Evolutionary conservation across 1,140 invertebrate species (phyloP).

Genomic region (Bombus ignitus): DNA sequence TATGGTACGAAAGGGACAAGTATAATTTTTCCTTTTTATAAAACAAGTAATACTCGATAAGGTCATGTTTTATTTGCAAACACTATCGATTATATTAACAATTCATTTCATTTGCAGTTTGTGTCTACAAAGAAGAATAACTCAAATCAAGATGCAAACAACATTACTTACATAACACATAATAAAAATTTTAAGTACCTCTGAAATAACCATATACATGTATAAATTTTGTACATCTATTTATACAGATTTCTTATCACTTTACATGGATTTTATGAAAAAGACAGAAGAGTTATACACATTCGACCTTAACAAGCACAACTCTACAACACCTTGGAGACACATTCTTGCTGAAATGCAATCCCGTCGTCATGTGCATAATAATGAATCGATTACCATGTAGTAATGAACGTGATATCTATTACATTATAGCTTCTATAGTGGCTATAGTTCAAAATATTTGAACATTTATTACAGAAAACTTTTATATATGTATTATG

Average conservation of each 20-base stretch:
- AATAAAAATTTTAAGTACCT: too few relatives aligned
- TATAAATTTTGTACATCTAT: too few relatives aligned
- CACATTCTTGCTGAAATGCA: conserved; percentile 8
- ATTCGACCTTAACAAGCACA: background rate
- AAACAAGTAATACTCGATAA: background rate
- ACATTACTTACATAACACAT: too few relatives aligned
- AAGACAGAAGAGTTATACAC: background rate
- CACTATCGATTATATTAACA: too few relatives aligned
- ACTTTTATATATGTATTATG: background rate
- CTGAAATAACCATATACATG: too few relatives aligned
- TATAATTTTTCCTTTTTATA: background rate
- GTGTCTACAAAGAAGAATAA: too few relatives aligned
- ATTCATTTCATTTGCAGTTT: too few relatives aligned
- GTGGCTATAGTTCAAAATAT: background rate
- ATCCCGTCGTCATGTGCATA: background rate
- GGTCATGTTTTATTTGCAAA: background rate
- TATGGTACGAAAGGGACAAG: background rate
- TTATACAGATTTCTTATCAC: too few relatives aligned
- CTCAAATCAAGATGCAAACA: too few relatives aligned
- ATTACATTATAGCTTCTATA: background rate
- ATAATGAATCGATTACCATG: conserved; percentile 6
- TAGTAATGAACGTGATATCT: background rate
- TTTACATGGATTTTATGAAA: background rate
- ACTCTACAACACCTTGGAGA: background rate
- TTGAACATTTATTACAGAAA: background rate